A percentile compares a stretch with the other conserved stretches of the same genome.
These are phyloP conservation scores for Cataglyphis altisquamis DNA, from an alignment of 2,888 invertebrate genomes.

Conservation along the genomic window DNA sequence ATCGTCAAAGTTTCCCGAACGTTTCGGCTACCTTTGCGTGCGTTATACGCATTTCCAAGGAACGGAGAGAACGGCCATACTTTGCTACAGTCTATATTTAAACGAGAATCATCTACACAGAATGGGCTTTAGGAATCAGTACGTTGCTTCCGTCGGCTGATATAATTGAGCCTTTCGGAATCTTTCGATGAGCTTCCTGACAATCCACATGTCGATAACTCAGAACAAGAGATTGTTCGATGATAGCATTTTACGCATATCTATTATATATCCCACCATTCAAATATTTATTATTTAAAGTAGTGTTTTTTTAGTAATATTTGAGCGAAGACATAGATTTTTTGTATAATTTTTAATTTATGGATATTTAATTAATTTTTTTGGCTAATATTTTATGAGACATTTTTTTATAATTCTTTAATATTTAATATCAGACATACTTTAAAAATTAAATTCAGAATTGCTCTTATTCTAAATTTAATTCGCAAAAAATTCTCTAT, in stretches of 20 bases:
- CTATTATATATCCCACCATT: not conserved
- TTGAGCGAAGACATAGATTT: not conserved
- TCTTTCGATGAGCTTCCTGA: conserved; percentile 75
- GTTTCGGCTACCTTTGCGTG: conserved; percentile 9
- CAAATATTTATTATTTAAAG: not conserved
- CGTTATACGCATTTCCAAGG: not conserved
- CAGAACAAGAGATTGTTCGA: not conserved
- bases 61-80: conserved; percentile 13
- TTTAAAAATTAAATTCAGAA: not conserved
- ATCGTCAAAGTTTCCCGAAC: conserved; percentile 3
- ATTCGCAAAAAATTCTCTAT: not conserved
- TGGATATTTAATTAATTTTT: not conserved
- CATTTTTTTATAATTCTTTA: not conserved
- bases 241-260: not conserved
- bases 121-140: conserved; percentile 78
- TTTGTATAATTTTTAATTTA: not conserved
- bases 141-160: conserved; percentile 77
- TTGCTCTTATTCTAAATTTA: not conserved
- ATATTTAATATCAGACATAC: not conserved
- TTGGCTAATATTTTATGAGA: not conserved
- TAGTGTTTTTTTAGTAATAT: not conserved
- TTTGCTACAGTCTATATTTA: conserved; percentile 74
- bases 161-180: conserved; percentile 70
- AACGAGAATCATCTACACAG: conserved; percentile 72
- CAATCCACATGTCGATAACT: conserved; percentile 74